Percentiles rank a stretch among this genome's conserved stretches.
phyloP scores from a whole-genome alignment of 2,113 vertebrate genomes.

The Benitochromis conjunctus region DNA sequence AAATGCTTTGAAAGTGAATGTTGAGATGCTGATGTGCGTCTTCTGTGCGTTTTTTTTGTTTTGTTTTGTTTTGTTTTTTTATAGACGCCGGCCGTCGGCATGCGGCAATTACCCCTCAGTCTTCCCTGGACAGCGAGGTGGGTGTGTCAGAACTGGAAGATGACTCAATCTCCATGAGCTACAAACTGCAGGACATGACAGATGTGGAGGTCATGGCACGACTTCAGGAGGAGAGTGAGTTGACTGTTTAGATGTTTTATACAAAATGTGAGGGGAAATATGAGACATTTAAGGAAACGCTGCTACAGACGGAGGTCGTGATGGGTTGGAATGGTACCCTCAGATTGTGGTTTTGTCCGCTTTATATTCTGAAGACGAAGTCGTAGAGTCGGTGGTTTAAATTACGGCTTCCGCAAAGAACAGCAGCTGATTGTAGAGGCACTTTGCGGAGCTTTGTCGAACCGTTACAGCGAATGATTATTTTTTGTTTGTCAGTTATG shows the following conservation, averaged over 20 bases:
- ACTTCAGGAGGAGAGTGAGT: constrained; percentile 97
- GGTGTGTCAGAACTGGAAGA: constrained; percentile 89
- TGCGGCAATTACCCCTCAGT: constrained; percentile 89
- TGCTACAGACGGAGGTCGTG: not conserved
- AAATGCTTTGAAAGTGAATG: not conserved
- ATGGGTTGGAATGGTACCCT: not conserved
- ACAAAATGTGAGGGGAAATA: not conserved
- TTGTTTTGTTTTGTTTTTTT: not conserved
- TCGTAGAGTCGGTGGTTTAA: not conserved
- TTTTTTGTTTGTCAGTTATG: not conserved
- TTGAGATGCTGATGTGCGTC: not conserved
- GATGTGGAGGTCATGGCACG: constrained; percentile 99
- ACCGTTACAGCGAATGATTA: not conserved
- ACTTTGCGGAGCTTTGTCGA: not conserved
- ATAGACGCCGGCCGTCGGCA: constrained; percentile 78
- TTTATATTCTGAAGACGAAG: not conserved
- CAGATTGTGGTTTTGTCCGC: not conserved
- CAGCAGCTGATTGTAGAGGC: not conserved
- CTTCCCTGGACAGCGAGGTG: constrained; percentile 92
- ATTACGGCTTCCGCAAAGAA: not conserved
- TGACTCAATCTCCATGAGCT: constrained; percentile 91
- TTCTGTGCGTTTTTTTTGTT: not conserved
- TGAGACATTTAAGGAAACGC: not conserved
- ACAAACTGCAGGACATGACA: constrained; percentile 96
- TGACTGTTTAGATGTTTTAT: not conserved